Evolutionary conservation across 1,140 invertebrate genomes (phyloP).

Genomic region (Drosophila subobscura): DNA sequence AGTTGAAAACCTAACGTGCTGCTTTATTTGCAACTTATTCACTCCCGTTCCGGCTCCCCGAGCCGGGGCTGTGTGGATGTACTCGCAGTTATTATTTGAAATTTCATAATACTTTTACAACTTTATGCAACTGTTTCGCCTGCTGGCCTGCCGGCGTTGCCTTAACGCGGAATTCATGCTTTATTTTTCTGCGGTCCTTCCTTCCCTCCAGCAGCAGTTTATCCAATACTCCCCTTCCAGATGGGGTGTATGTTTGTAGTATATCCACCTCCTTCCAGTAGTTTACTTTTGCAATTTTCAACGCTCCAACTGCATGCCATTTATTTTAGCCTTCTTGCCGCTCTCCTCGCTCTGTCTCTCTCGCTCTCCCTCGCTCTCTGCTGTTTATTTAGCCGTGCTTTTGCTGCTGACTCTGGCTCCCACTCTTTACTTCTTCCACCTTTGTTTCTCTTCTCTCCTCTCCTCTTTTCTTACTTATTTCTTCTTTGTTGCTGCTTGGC

Average conservation of each 20-base stretch:
- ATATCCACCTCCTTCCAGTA: conserved; percentile 33
- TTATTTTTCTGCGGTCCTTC: conserved; percentile 50
- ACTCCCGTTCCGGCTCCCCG: conserved; percentile 30
- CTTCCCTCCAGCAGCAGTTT: not conserved
- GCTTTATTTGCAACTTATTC: conserved; percentile 73
- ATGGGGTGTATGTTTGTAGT: too few relatives aligned
- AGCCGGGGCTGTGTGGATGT: conserved; percentile 54
- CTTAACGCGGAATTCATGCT: conserved; percentile 76
- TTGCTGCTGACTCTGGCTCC: too few relatives aligned
- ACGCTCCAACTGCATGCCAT: conserved; percentile 79
- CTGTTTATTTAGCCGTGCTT: too few relatives aligned
- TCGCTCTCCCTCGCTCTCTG: conserved; percentile 4
- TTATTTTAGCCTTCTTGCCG: conserved; percentile 65
- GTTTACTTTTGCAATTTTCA: conserved; percentile 81
- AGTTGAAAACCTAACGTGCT: conserved; percentile 50
- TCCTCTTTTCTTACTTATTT: conserved; percentile 15
- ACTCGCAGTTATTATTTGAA: conserved; percentile 72
- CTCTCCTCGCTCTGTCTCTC: not conserved
- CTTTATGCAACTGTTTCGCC: conserved; percentile 76
- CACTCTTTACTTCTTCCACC: not conserved
- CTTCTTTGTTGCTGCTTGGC: conserved; percentile 28
- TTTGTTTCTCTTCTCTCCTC: not conserved
- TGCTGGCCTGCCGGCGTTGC: conserved; percentile 48
- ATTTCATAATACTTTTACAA: conserved; percentile 82
- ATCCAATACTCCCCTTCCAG: too few relatives aligned